Percentiles rank a stretch among this genome's conserved stretches.
These are phyloP conservation scores for Odontocerum albicorne DNA, from an alignment of 2,888 invertebrate genomes.

Conservation along the genomic window DNA sequence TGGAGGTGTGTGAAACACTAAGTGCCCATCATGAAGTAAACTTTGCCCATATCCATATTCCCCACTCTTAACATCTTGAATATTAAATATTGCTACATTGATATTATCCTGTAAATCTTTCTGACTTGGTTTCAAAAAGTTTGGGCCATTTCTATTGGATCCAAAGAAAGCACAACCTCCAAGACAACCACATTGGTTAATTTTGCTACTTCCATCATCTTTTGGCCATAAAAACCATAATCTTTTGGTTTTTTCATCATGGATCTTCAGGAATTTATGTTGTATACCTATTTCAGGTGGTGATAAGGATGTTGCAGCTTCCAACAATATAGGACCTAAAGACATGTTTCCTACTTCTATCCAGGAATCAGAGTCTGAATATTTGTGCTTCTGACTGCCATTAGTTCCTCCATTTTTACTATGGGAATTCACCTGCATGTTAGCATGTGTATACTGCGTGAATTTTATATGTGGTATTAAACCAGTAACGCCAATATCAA, in stretches of 20 bases:
- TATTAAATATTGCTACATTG: conserved; percentile 78
- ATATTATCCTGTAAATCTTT: conserved; percentile 80
- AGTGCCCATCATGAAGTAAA: conserved; percentile 80
- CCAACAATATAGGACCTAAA: conserved; percentile 87
- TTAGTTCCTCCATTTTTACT: conserved; percentile 57
- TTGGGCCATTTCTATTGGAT: conserved; percentile 82
- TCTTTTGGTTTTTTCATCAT: conserved; percentile 83
- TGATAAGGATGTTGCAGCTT: conserved; percentile 83
- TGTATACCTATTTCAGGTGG: conserved; percentile 79
- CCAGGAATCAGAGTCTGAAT: conserved; percentile 71
- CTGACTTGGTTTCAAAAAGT: conserved; percentile 84
- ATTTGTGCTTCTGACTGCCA: conserved; percentile 43
- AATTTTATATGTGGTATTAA: conserved; percentile 74
- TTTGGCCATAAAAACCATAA: conserved; percentile 94
- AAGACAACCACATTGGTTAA: conserved; percentile 87
- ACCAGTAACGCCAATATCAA: conserved; percentile 86
- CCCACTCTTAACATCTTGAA: conserved; percentile 68
- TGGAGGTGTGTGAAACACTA: conserved; percentile 89
- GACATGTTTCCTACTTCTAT: conserved; percentile 88
- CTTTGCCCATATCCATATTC: conserved; percentile 95
- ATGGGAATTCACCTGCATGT: conserved; percentile 56
- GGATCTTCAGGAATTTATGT: conserved; percentile 78
- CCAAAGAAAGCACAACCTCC: conserved; percentile 97
- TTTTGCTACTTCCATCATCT: conserved; percentile 59
- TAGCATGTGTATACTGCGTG: conserved; percentile 67